Base-by-base conservation (phyloP, 2,888 invertebrate genomes). In the Chymomyza fuscimana region DNA sequence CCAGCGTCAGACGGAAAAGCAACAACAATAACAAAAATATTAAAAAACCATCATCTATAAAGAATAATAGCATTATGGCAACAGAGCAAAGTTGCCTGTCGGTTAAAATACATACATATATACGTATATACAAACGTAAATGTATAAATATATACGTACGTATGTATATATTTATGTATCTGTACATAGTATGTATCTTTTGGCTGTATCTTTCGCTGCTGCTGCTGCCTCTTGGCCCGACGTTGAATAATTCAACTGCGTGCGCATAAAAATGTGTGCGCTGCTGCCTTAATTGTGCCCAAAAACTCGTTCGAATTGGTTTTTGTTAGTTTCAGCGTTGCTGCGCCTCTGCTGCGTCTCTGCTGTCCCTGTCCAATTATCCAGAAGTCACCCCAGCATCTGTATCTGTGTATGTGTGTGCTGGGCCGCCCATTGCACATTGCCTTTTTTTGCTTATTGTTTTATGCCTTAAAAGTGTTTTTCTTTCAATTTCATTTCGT, bases 241-340 rank as follows among this genome's bases (percentile, higher is more conserved):
- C 10, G 12, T 46, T 46, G 70, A 68, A 69, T 54, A 73, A 76
- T 70, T 66, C 12, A 66, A 46, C 56, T 71, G 58, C 56, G 51
- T 72, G 61, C 67, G 72, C 4, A 76, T 54, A 66, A 72, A 25
- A 61, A 60, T 73, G 54, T 56, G 51, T 72, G 59, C 65, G 72
- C 4, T 12, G 40, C 40, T 46, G 40, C 40, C 40, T 46, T 12
- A 46, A 46, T 46, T 46, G 40, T 46, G 40, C 56, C 64, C 54
- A 46, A 59, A 77, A 82, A 87, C 87, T 82, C 66, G 86, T 79
- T 84, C 64, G 58, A 87, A 87, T 82, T 78, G 87, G 86, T 72
- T 87, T 81, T 70, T 59, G 70, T 73, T 78, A 69, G 77, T 71
- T 71, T 73, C 65, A 58, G 56, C 46, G 16, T 12, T 52, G 80